These are phyloP conservation scores for Panurus biarmicus DNA, from an alignment of 2,113 vertebrate genomes.

Conservation along the genomic window DNA sequence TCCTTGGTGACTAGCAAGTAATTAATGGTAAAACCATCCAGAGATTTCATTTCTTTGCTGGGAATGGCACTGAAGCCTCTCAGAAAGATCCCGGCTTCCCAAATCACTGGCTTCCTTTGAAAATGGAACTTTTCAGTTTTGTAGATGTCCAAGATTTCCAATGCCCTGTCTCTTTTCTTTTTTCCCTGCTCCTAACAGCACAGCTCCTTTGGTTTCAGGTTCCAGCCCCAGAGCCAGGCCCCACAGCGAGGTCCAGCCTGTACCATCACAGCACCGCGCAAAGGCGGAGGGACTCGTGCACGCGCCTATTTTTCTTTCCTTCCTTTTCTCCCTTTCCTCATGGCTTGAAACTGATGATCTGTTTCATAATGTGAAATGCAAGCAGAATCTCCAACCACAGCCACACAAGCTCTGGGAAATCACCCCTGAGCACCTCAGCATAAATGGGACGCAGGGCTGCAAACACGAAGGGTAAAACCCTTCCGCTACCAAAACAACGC, in stretches of 20 bases:
- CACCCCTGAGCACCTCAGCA: background rate
- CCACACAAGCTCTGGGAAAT: conserved; percentile 17
- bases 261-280: background rate
- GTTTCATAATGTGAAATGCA: conserved; percentile 50
- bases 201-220: background rate
- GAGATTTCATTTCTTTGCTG: background rate
- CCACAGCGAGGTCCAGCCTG: background rate
- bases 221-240: background rate
- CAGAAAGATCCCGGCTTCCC: background rate
- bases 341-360: conserved; percentile 37
- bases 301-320: background rate
- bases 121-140: background rate
- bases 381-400: conserved; percentile 46
- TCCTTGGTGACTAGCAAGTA: background rate
- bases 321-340: background rate
- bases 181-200: background rate
- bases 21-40: background rate
- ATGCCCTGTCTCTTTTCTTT: background rate
- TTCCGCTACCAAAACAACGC: conserved; percentile 49
- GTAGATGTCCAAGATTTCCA: background rate
- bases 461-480: conserved; percentile 44
- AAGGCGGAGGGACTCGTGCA: conserved; percentile 29
- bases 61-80: background rate
- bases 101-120: background rate
- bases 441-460: background rate